Evolutionary conservation across 2,113 vertebrate genomes (phyloP).

Genomic region (Puma concolor): DNA sequence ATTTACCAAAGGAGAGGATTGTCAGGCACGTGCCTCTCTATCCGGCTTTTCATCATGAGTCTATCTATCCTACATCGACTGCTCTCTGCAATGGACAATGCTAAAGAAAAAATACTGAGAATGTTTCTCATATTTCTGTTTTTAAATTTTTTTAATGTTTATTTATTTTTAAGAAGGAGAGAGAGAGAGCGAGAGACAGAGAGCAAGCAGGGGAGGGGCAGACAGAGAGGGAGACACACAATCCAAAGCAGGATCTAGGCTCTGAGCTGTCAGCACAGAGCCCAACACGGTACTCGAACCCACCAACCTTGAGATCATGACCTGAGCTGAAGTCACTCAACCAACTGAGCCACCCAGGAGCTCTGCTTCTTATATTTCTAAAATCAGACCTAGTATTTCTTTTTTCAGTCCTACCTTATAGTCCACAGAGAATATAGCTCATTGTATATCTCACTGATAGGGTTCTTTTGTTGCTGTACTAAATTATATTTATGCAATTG

Average conservation of each 20-base stretch:
- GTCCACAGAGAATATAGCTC: neutral
- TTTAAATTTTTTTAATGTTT: too few species aligned
- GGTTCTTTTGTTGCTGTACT: neutral
- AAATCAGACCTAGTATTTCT: neutral
- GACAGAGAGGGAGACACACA: too few species aligned
- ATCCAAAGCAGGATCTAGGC: too few species aligned
- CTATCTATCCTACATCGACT: neutral
- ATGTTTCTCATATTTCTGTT: neutral
- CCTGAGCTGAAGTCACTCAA: too few species aligned
- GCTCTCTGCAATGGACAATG: neutral
- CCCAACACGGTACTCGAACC: too few species aligned
- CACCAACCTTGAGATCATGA: too few species aligned
- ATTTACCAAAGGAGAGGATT: neutral
- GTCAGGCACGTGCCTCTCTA: neutral
- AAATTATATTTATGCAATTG: neutral
- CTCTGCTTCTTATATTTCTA: neutral
- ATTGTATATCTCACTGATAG: neutral
- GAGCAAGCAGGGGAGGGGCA: too few species aligned
- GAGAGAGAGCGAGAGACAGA: too few species aligned
- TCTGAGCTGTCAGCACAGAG: too few species aligned
- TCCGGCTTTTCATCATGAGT: neutral
- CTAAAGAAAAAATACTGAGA: neutral
- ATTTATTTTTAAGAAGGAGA: too few species aligned
- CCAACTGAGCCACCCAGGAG: too few species aligned
- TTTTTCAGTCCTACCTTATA: neutral